Percentiles rank a stretch among this genome's conserved stretches.
Evolutionary conservation across 2,888 invertebrate species (phyloP).

Genomic region (Phaedon cochleariae): DNA sequence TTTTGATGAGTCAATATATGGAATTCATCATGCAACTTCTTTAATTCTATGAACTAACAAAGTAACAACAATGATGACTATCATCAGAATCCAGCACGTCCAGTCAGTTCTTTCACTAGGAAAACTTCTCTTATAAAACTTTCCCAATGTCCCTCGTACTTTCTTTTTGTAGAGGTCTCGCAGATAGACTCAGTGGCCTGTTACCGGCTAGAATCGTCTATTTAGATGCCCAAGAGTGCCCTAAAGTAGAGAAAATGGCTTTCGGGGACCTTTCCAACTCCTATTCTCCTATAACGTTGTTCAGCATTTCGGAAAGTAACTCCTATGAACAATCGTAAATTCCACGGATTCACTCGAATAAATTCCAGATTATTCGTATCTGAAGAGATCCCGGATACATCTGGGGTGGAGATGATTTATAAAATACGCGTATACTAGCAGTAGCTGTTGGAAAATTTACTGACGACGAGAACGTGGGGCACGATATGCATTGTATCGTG

Average conservation of each 20-base stretch:
- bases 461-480: too few species aligned
- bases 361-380: conserved; percentile 2
- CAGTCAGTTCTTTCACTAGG: too few species aligned
- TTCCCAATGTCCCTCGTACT: conserved; percentile 1
- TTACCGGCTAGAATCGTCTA: conserved; percentile 21
- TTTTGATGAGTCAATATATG: too few species aligned
- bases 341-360: conserved; percentile 5
- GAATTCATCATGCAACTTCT: too few species aligned
- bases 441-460: too few species aligned
- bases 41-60: too few species aligned
- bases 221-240: conserved; percentile 29
- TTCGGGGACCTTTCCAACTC: conserved; percentile 19
- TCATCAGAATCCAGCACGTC: too few species aligned
- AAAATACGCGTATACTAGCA: too few species aligned
- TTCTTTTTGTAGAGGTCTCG: conserved; percentile 1
- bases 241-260: conserved; percentile 28
- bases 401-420: not conserved
- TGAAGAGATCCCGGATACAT: conserved; percentile 1
- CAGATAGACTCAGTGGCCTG: conserved; percentile 26
- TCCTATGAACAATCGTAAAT: conserved; percentile 21
- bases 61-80: too few species aligned
- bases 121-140: not conserved
- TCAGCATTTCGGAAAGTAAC: conserved; percentile 15
- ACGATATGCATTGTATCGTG: too few species aligned
- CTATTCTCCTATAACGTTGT: conserved; percentile 22